Evolutionary conservation across 2,113 vertebrate genomes (phyloP).

Genomic region (Notarius lentiginosus): DNA sequence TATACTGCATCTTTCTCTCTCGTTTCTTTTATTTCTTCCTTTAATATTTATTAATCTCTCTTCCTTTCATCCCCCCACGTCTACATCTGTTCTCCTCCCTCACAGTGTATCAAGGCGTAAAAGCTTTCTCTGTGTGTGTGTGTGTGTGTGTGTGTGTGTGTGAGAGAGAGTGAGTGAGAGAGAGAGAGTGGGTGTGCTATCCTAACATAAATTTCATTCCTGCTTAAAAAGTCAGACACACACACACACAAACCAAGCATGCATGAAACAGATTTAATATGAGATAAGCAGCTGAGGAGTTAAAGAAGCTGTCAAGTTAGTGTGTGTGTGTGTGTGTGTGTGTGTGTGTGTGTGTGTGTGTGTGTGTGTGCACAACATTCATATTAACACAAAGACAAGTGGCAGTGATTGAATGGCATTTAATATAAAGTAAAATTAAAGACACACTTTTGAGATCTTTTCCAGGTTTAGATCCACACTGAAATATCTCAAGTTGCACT

Average conservation of each 20-base stretch:
- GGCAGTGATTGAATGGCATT: background rate
- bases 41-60: conserved; percentile 19
- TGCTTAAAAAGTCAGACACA: conserved; percentile 3
- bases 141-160: background rate
- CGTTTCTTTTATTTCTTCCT: background rate
- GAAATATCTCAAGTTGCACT: too few relatives aligned
- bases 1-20: background rate
- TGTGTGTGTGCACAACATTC: background rate
- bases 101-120: background rate
- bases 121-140: background rate
- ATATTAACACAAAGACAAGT: conserved; percentile 1
- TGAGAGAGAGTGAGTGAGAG: conserved; percentile 3
- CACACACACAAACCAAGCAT: background rate
- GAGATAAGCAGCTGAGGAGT: conserved; percentile 23
- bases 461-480: background rate
- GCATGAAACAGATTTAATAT: conserved; percentile 24
- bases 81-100: conserved; percentile 12
- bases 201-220: conserved; percentile 18
- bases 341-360: background rate
- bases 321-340: background rate
- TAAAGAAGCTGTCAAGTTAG: conserved; percentile 17
- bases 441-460: background rate
- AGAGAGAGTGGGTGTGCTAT: background rate
- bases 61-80: background rate
- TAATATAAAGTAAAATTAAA: background rate